A percentile compares a stretch with the other conserved stretches of the same genome.
phyloP scores from a whole-genome alignment of 2,113 vertebrate genomes.

The Dicentrarchus labrax region DNA sequence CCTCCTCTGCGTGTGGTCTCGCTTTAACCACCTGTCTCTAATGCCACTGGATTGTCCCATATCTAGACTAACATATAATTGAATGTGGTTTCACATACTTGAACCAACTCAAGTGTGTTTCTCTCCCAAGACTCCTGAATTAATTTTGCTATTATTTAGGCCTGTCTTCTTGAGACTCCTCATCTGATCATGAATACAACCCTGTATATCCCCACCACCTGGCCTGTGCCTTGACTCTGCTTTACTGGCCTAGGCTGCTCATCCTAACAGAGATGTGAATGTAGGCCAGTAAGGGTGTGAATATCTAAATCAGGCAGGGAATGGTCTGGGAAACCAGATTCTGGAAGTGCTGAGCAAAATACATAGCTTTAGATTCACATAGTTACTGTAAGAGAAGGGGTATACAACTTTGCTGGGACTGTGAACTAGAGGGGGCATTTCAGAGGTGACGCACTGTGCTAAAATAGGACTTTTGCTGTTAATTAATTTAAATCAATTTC shows the following conservation, averaged over 20 bases:
- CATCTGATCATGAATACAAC: slow-evolving; percentile 19
- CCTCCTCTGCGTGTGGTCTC: slow-evolving; percentile 67
- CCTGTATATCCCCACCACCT: neutral
- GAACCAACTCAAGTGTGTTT: slow-evolving; percentile 36
- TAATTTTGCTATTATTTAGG: slow-evolving; percentile 41
- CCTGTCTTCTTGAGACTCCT: slow-evolving; percentile 24
- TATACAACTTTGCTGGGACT: neutral
- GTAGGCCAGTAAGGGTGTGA: neutral
- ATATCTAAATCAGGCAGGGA: neutral
- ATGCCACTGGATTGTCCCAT: slow-evolving; percentile 25
- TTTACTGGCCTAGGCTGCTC: neutral
- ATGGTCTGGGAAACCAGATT: slow-evolving; percentile 7
- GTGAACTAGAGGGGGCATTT: neutral
- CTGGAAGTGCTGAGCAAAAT: neutral
- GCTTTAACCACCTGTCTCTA: slow-evolving; percentile 55
- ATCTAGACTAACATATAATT: slow-evolving; percentile 46
- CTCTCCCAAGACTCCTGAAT: slow-evolving; percentile 16
- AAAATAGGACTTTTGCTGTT: neutral
- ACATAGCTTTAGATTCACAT: neutral
- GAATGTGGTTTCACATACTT: slow-evolving; percentile 41
- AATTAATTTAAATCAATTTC: neutral
- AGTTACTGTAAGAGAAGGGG: neutral
- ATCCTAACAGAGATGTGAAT: slow-evolving; percentile 9
- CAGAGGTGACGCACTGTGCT: neutral
- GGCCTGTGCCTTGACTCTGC: neutral